These are phyloP conservation scores for Epinotia nisella DNA, from an alignment of 2,888 invertebrate species.

Conservation along the genomic window DNA sequence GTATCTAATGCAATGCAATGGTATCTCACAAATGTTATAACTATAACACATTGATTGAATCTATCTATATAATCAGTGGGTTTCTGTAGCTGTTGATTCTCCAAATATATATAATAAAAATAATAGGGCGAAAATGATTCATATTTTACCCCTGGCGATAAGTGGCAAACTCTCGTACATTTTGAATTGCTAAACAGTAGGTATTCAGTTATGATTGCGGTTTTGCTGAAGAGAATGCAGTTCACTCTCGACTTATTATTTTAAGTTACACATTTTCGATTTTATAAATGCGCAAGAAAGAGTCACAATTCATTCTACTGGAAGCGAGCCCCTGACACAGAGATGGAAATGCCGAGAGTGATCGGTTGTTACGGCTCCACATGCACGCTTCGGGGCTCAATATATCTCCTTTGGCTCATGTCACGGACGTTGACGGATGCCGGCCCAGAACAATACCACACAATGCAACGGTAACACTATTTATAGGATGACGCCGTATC, in stretches of 20 bases:
- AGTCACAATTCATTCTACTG: background rate
- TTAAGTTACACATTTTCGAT: background rate
- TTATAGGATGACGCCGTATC: slow-evolving; percentile 54
- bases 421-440: slow-evolving; percentile 50
- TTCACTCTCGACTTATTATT: background rate
- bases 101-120: too few relatives aligned
- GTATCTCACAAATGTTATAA: too few relatives aligned
- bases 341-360: slow-evolving; percentile 11
- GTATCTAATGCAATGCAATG: too few relatives aligned
- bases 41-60: too few relatives aligned
- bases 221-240: background rate
- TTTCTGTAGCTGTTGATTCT: too few relatives aligned
- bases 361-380: slow-evolving; percentile 9
- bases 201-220: background rate
- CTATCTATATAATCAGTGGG: too few relatives aligned
- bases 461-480: slow-evolving; percentile 51
- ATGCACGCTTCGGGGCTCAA: slow-evolving; percentile 7
- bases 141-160: background rate
- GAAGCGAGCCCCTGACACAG: background rate
- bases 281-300: slow-evolving; percentile 13
- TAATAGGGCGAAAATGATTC: too few relatives aligned
- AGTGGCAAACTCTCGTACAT: background rate
- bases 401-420: slow-evolving; percentile 29
- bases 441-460: slow-evolving; percentile 47
- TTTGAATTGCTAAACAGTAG: background rate